These are phyloP conservation scores for Daubentonia madagascariensis DNA, from an alignment of 2,113 vertebrate species.

Conservation along the genomic window DNA sequence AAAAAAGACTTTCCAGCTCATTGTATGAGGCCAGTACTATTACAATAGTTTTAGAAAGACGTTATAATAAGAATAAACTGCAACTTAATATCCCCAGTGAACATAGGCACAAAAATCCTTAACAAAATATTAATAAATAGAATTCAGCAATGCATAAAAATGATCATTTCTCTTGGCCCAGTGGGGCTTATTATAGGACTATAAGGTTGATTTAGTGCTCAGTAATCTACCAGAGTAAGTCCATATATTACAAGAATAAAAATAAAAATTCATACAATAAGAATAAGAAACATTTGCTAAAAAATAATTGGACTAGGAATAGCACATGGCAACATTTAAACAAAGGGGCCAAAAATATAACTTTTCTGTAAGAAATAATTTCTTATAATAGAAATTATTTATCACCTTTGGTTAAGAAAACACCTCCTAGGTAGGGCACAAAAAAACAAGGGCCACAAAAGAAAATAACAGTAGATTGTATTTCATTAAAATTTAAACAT, in stretches of 20 bases:
- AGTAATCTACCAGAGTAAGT: neutral
- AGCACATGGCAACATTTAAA: neutral
- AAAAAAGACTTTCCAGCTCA: too few relatives aligned
- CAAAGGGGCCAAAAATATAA: neutral
- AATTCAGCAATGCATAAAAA: neutral
- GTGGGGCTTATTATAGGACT: too few relatives aligned
- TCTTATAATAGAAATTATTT: neutral
- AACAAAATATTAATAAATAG: neutral
- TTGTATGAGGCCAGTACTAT: neutral
- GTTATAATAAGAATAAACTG: too few relatives aligned
- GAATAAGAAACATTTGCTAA: too few relatives aligned
- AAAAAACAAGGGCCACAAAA: neutral
- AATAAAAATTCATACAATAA: neutral
- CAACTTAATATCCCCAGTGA: neutral
- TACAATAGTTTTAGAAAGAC: neutral
- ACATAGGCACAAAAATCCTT: neutral
- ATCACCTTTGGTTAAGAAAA: neutral
- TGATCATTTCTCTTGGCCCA: rapidly evolving
- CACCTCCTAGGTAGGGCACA: neutral
- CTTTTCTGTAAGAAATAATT: neutral
- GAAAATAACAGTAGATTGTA: neutral
- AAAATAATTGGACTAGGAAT: neutral
- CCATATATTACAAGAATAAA: neutral
- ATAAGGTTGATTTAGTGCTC: neutral
- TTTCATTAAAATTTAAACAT: neutral